phyloP scores from a whole-genome alignment of 92 coral and sea anemone species.

The Chrysogorgia sp. region DNA sequence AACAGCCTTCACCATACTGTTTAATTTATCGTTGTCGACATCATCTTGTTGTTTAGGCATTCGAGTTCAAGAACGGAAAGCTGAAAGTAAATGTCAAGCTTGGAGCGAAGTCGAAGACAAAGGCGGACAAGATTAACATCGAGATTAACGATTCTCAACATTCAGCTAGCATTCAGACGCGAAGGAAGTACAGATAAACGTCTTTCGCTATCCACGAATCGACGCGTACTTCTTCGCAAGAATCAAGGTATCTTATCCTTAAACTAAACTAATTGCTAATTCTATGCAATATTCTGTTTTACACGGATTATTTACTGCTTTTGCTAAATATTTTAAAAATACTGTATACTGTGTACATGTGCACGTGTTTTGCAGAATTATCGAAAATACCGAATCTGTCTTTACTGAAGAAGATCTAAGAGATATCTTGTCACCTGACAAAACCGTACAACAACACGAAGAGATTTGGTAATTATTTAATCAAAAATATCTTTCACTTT shows the following conservation, averaged over 20 bases:
- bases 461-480: background rate
- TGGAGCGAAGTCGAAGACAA: slow-evolving; percentile 14
- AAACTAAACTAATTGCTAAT: too few species aligned
- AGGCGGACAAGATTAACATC: slow-evolving; percentile 5
- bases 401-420: slow-evolving; percentile 26
- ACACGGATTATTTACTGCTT: background rate
- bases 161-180: slow-evolving; percentile 17
- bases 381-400: slow-evolving; percentile 1
- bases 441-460: background rate
- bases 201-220: slow-evolving; percentile 26
- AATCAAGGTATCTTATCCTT: slow-evolving; percentile 14
- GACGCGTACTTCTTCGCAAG: background rate
- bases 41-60: slow-evolving; percentile 17
- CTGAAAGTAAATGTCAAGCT: background rate
- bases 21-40: background rate
- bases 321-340: background rate
- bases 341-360: background rate
- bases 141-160: slow-evolving; percentile 31
- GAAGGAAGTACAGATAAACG: slow-evolving; percentile 17
- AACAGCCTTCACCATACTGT: background rate
- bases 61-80: background rate
- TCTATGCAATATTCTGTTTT: background rate
- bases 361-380: slow-evolving; percentile 12
- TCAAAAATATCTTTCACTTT: background rate
- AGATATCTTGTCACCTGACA: slow-evolving; percentile 25